Base-by-base conservation (phyloP, 2,888 invertebrate genomes). In the Eurytoma californica region DNA sequence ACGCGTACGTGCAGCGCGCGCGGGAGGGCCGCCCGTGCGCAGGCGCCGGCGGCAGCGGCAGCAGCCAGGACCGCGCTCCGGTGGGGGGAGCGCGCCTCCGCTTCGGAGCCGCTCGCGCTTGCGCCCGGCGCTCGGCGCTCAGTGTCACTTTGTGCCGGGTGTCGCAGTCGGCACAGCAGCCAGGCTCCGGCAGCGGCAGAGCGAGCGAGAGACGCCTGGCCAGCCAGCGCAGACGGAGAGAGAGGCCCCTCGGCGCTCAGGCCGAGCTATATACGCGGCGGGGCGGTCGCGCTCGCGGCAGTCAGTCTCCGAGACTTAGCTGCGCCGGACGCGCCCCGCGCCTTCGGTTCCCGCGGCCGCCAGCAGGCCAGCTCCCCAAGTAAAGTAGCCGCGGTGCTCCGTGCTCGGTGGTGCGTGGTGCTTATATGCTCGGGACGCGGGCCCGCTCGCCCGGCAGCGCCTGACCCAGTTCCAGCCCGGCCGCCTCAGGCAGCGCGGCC, bases 141-240 rank as follows among this genome's bases (percentile, higher is more conserved):
- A 86, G 88, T 89, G 87, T 87, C 87, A 88, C 86, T 89, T 85
- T 75, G 88, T 87, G 87, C 87, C 88, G 88, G 88, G 88, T 88
- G 87, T 75, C 79, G 79, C 79, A 81, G 77, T 87, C 87, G 87
- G 77, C 60, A 60, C 75, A 60, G 72, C 70, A 65, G 63, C 67
- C 74, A 67, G n/a, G 60, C 47, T 68, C 68, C 39, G 58, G 47
- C 12, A 72, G 67, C 72, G 57, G 28, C 68, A 24, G 24, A 51
- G 60, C 49, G 49, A 49, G 49, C 60, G 49, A 60, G 20, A 60
- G 57, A 57, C 39, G 49, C 20, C n/a, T n/a, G 61, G 74, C 53
- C 77, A 70, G 66, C 68, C 57, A 66, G 30, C 55, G 68, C 57
- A n/a, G 28, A 53, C 47, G 60, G 9, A 39, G 39, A 39, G 39